Conservation (phyloP, 2,113 vertebrate genomes). For the Brachionichthys hirsutus region DNA sequence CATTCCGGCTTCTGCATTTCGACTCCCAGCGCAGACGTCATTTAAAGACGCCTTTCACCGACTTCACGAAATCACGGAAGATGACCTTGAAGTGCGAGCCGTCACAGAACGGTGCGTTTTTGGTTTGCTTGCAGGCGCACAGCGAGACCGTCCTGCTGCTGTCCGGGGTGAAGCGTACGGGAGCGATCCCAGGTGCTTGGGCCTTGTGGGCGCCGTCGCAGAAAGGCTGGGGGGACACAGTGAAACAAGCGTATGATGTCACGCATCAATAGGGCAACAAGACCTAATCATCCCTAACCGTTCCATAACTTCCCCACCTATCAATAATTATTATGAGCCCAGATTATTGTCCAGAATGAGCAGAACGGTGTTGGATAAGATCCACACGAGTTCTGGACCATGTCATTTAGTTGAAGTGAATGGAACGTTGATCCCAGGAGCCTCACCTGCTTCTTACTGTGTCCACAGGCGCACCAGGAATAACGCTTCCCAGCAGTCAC, state of each 20-base stretch:
- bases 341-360: too few relatives aligned
- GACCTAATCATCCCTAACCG: too few relatives aligned
- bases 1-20: too few relatives aligned
- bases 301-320: too few relatives aligned
- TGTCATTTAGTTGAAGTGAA: too few relatives aligned
- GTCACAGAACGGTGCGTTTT: slow-evolving; percentile 81
- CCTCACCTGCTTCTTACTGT: slow-evolving; percentile 85
- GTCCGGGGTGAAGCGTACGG: slow-evolving; percentile 78
- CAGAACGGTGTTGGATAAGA: too few relatives aligned
- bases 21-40: background rate
- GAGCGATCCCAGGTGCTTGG: slow-evolving; percentile 68
- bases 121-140: slow-evolving; percentile 85
- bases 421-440: background rate
- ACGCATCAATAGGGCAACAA: too few relatives aligned
- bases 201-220: slow-evolving; percentile 84
- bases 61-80: slow-evolving; percentile 44
- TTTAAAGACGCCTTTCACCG: slow-evolving; percentile 57
- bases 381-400: too few relatives aligned
- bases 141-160: slow-evolving; percentile 68
- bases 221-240: slow-evolving; percentile 80
- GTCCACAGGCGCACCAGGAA: slow-evolving; percentile 86
- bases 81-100: slow-evolving; percentile 79
- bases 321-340: too few relatives aligned
- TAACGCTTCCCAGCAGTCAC: slow-evolving; percentile 81
- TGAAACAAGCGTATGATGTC: background rate